phyloP scores from a whole-genome alignment of 2,797 vertebrate species.

The Diceros bicornis region DNA sequence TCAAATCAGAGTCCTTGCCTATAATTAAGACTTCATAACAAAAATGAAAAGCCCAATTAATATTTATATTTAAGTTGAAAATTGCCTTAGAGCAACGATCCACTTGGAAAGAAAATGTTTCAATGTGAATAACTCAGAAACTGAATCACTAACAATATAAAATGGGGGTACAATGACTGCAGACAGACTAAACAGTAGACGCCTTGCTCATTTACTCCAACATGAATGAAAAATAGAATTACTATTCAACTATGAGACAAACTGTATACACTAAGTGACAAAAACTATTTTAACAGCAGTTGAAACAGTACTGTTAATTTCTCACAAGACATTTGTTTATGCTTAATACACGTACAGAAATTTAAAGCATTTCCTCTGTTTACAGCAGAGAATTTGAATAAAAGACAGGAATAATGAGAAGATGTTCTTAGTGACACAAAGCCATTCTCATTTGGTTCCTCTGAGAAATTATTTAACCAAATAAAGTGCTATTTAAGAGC shows the following conservation, averaged over 20 bases:
- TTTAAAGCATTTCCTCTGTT: constrained; percentile 40
- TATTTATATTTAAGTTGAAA: constrained; percentile 41
- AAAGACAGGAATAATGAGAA: constrained; percentile 47
- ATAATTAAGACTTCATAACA: background rate
- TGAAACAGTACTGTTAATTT: constrained; percentile 52
- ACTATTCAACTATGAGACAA: background rate
- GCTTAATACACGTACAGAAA: constrained; percentile 19
- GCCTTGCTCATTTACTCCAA: background rate
- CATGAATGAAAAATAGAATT: background rate
- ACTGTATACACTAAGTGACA: background rate
- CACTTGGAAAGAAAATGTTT: constrained; percentile 57
- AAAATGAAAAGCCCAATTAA: constrained; percentile 47
- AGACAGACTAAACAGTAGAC: background rate
- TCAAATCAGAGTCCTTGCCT: constrained; percentile 1
- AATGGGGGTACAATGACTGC: constrained; percentile 14
- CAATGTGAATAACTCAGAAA: constrained; percentile 21
- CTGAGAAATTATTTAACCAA: constrained; percentile 51
- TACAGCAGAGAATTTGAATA: constrained; percentile 31
- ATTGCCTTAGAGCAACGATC: background rate
- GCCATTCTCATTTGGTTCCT: background rate
- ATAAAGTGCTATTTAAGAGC: constrained; percentile 14
- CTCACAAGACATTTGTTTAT: background rate
- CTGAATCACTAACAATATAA: constrained; percentile 20
- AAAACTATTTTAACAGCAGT: background rate
- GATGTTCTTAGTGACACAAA: constrained; percentile 24